Base-by-base conservation (phyloP, 2,888 invertebrate genomes). In the Selenia dentaria region DNA sequence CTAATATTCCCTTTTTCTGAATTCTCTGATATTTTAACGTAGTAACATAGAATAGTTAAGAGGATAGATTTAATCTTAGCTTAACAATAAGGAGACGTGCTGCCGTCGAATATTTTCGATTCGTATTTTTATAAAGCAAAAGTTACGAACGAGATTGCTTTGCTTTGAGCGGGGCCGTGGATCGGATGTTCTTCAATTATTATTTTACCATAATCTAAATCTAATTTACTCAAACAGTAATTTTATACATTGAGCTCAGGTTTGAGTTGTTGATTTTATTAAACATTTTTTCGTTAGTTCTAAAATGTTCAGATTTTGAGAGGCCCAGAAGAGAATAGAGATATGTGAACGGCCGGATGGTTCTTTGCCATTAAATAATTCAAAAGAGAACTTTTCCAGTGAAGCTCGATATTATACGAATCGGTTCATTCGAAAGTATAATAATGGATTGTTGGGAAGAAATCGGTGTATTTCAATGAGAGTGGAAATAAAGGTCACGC, bases 71-170 rank as follows among this genome's bases (percentile, higher is more conserved):
- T 54, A 83, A 84, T 76, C 60, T 80, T 89, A 90, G 90, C 87
- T 88, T 90, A 85, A 80, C 70, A 68, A 75, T 85, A 83, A 87
- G 83, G 78, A 76, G 87, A 79, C 83, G 74, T 70, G 84, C 83
- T 72, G 83, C 82, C 83, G 89, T 89, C 85, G 73, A 84, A 86
- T 88, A 89, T 88, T 90, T 89, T 89, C 86, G 85, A 90, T 88
- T 89, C 87, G 89, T 89, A 87, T 90, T 89, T 90, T 89, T 88
- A 87, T 88, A 88, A 85, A 84, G 83, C 86, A 87, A 87, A 87
- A 84, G 83, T 85, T 86, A 83, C 87, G 89, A 89, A 87, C 76
- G 89, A 84, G 82, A 75, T 80, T 74, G 89, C 89, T 90, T 89
- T 85, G 89, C 3, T 89, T 90, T 90, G 81, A 74, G 85, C 87